Conservation (phyloP, 2,113 vertebrate species). For the Peromyscus californicus region DNA sequence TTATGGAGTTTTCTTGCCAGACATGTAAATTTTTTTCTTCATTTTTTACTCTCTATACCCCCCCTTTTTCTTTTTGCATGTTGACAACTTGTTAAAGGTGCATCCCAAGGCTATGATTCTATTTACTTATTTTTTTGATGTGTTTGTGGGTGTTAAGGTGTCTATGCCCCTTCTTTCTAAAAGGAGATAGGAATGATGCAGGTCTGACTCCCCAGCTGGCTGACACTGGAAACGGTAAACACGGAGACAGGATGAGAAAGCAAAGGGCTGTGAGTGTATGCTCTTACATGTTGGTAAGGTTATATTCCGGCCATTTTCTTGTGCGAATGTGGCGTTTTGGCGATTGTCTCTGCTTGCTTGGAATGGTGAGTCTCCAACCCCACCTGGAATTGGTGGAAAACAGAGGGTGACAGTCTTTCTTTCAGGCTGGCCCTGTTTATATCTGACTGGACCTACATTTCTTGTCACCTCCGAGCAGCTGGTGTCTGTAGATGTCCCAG, state of each 20-base stretch:
- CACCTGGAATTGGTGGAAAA: not conserved
- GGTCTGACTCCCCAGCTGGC: constrained; percentile 44
- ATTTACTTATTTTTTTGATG: constrained; percentile 55
- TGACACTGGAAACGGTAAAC: constrained; percentile 37
- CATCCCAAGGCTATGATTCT: constrained; percentile 54
- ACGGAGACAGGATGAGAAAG: not conserved
- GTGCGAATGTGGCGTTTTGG: not conserved
- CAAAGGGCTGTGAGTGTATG: not conserved
- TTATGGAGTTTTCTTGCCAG: constrained; percentile 83
- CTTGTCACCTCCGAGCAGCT: not conserved
- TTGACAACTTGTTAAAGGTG: constrained; percentile 84
- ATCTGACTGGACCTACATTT: not conserved
- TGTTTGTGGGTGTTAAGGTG: constrained; percentile 60
- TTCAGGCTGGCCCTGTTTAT: not conserved
- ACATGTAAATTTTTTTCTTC: constrained; percentile 76
- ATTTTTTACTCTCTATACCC: not conserved
- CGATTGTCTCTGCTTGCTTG: not conserved
- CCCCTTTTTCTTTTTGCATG: constrained; percentile 75
- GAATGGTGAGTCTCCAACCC: not conserved
- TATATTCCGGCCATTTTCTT: not conserved
- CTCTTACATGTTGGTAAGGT: not conserved
- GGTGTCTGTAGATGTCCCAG: not conserved
- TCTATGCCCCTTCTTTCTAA: not conserved
- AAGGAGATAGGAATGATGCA: not conserved
- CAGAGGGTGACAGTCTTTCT: not conserved